Evolutionary conservation across 2,888 invertebrate genomes (phyloP).

Genomic region (Caenorhabditis macrosperma): DNA sequence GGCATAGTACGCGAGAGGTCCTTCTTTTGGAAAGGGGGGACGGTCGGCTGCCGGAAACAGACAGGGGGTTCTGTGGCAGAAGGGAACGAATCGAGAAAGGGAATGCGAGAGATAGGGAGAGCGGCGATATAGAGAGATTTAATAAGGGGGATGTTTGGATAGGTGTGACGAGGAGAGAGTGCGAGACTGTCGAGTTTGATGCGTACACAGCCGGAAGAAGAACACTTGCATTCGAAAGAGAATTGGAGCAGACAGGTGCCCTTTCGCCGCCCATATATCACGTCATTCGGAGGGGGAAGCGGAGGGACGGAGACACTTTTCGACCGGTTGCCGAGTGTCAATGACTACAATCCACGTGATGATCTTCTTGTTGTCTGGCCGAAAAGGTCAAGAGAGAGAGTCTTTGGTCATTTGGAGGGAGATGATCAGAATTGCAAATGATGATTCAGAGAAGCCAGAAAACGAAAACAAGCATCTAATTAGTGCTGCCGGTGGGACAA

Average conservation of each 20-base stretch:
- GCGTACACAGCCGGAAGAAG: not conserved
- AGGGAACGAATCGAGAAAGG: not conserved
- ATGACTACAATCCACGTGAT: not conserved
- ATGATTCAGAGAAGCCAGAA: conserved; percentile 29
- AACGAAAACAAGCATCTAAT: not conserved
- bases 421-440: not conserved
- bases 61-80: not conserved
- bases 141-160: conserved; percentile 7
- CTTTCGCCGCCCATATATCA: not conserved
- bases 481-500: not conserved
- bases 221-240: too few relatives aligned
- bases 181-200: not conserved
- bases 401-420: conserved; percentile 4
- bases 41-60: not conserved
- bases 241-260: not conserved
- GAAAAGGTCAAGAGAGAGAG: not conserved
- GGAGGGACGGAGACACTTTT: not conserved
- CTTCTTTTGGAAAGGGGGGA: not conserved
- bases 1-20: not conserved
- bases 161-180: not conserved
- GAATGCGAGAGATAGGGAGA: not conserved
- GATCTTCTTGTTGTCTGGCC: not conserved
- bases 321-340: not conserved
- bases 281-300: not conserved
- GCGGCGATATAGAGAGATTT: not conserved